Conservation (phyloP, 2,113 vertebrate genomes). For the Machaerirhynchus nigripectus region DNA sequence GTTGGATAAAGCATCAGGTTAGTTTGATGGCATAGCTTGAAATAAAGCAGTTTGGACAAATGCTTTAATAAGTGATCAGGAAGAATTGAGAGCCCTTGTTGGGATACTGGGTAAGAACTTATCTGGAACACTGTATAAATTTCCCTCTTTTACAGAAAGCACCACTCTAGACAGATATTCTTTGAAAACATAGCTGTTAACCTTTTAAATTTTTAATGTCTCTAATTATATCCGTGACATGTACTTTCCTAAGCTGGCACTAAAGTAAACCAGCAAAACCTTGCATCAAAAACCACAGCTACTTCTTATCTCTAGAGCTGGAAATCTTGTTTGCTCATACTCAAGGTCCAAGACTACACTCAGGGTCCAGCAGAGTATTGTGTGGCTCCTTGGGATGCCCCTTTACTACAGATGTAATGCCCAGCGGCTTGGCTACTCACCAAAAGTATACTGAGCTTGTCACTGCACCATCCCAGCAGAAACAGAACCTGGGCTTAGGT, state of each 20-base stretch:
- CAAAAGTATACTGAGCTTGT: neutral
- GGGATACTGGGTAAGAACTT: neutral
- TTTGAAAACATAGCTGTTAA: neutral
- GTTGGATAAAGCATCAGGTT: neutral
- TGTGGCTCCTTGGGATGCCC: neutral
- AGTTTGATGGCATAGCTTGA: neutral
- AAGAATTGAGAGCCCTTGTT: fast-evolving
- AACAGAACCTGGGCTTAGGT: neutral
- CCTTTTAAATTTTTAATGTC: neutral
- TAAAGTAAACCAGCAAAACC: neutral
- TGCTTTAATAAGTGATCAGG: neutral
- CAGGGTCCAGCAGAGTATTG: neutral
- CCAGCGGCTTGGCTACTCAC: neutral
- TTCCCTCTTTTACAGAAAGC: neutral
- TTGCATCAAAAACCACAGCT: neutral
- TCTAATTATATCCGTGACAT: neutral
- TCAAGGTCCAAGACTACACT: neutral
- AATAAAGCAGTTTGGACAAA: neutral
- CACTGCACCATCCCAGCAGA: neutral
- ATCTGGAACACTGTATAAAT: neutral
- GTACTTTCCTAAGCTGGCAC: neutral
- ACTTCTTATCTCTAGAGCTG: neutral
- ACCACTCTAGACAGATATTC: neutral
- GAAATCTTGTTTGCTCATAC: neutral
- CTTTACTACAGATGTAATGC: neutral